phyloP scores from a whole-genome alignment of 2,797 vertebrate genomes.

The Microhierax caerulescens region DNA sequence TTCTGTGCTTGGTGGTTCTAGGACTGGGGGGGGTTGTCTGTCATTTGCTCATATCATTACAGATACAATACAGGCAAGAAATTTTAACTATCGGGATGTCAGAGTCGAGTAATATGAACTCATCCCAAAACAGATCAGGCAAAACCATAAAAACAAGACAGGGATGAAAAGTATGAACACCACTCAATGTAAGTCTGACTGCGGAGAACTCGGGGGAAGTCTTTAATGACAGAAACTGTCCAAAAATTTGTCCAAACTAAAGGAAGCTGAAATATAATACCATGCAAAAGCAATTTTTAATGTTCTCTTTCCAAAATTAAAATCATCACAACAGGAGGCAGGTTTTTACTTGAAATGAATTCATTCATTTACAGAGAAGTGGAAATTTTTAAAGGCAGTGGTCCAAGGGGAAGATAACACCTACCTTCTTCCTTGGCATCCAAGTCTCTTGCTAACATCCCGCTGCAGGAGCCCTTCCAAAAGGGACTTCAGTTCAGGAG shows the following conservation, averaged over 20 bases:
- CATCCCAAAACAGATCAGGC: constrained; percentile 21
- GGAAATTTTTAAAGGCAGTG: neutral
- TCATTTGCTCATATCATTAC: neutral
- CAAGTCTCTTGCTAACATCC: constrained; percentile 89
- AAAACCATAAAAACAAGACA: neutral
- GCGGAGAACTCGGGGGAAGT: neutral
- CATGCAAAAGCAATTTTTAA: neutral
- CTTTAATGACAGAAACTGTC: neutral
- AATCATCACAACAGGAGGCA: constrained; percentile 13
- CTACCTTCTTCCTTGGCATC: constrained; percentile 90
- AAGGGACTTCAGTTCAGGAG: constrained; percentile 89
- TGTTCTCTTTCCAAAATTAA: neutral
- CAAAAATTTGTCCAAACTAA: neutral
- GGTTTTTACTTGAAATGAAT: neutral
- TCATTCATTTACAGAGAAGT: neutral
- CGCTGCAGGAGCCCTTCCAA: constrained; percentile 92
- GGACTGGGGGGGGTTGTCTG: neutral
- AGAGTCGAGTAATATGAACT: neutral
- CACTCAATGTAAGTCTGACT: neutral
- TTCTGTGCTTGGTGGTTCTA: neutral
- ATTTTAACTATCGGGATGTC: neutral
- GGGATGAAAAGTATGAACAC: neutral
- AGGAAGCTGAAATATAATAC: neutral
- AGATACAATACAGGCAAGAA: neutral
- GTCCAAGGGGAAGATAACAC: neutral